Conservation (phyloP, 1,140 invertebrate species). For the Carposina sasakii region DNA sequence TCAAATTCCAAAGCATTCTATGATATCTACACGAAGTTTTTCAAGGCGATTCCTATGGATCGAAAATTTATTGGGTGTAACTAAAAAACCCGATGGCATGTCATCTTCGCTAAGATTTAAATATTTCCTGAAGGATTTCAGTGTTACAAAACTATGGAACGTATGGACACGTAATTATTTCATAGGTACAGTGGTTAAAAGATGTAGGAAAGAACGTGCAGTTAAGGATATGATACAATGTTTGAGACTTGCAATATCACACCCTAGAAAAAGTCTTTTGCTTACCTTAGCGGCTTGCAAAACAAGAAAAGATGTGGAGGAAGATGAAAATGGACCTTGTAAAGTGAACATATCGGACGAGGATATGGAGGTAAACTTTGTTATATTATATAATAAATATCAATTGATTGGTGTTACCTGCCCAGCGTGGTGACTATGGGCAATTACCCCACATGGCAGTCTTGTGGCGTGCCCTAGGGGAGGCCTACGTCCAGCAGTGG, state of each 20-base stretch:
- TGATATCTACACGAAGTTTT: slow-evolving; percentile 15
- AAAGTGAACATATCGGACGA: slow-evolving; percentile 55
- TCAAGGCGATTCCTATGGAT: slow-evolving; percentile 22
- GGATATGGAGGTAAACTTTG: slow-evolving; percentile 45
- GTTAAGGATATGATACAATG: slow-evolving; percentile 48
- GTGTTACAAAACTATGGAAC: slow-evolving; percentile 43
- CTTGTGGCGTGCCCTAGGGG: not conserved
- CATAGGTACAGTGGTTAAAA: slow-evolving; percentile 41
- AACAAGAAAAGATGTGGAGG: slow-evolving; percentile 30
- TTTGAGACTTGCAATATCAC: slow-evolving; percentile 32
- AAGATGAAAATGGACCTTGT: slow-evolving; percentile 13
- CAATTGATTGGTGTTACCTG: not conserved
- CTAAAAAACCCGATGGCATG: slow-evolving; percentile 19
- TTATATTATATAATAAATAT: not conserved
- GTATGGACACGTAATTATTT: slow-evolving; percentile 44
- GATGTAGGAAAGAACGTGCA: slow-evolving; percentile 41
- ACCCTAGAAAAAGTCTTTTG: slow-evolving; percentile 42
- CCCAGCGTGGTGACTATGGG: not conserved
- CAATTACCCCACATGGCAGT: not conserved
- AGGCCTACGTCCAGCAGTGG: not conserved
- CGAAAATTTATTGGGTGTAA: slow-evolving; percentile 17
- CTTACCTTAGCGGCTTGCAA: slow-evolving; percentile 56
- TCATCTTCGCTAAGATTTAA: slow-evolving; percentile 23
- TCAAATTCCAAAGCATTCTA: slow-evolving; percentile 17
- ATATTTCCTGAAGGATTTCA: slow-evolving; percentile 36